These are phyloP conservation scores for Hymenochirus boettgeri DNA, from an alignment of 2,113 vertebrate genomes.

Conservation along the genomic window DNA sequence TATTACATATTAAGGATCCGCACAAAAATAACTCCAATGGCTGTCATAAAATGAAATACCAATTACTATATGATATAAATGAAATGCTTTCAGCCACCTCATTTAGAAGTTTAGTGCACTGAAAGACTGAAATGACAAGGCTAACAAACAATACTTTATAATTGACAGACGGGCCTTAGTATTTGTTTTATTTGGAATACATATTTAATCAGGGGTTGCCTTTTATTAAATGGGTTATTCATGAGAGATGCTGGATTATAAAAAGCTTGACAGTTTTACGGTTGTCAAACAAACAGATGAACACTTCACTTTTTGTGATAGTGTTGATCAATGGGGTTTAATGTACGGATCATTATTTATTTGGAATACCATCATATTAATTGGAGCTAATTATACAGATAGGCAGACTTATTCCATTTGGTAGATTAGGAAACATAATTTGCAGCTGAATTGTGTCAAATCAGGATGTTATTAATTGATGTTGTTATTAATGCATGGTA, in stretches of 20 bases:
- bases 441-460: too few relatives aligned
- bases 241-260: slow-evolving; percentile 23
- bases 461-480: too few relatives aligned
- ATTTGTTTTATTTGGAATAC: slow-evolving; percentile 23
- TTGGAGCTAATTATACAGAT: too few relatives aligned
- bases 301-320: neutral
- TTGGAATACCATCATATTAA: slow-evolving; percentile 10
- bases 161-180: slow-evolving; percentile 1
- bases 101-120: neutral
- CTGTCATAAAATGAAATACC: neutral
- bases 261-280: slow-evolving; percentile 10
- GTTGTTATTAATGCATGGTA: too few relatives aligned
- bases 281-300: slow-evolving; percentile 14
- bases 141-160: neutral
- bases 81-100: neutral
- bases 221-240: slow-evolving; percentile 38
- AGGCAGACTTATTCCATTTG: too few relatives aligned
- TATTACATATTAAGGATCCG: slow-evolving; percentile 16
- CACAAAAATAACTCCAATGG: slow-evolving; percentile 28
- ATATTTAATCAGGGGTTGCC: slow-evolving; percentile 32
- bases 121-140: neutral
- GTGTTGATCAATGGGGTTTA: neutral
- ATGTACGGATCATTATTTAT: slow-evolving; percentile 14
- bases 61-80: neutral
- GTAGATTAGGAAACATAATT: too few relatives aligned